Evolutionary conservation across 2,113 vertebrate genomes (phyloP).

Genomic region (Delphinus delphis): DNA sequence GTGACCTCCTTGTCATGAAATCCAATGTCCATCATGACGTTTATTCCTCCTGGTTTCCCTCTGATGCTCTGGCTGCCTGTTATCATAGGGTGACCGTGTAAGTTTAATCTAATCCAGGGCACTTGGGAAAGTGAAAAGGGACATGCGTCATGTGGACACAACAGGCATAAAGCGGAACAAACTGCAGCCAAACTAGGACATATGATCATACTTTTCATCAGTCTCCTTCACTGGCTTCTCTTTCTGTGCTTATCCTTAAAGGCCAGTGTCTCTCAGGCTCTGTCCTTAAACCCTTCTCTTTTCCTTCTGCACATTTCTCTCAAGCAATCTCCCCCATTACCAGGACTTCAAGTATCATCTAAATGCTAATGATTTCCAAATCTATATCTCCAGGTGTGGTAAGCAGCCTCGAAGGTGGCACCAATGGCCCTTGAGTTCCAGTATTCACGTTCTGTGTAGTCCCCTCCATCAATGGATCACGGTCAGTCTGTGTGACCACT

Average conservation of each 20-base stretch:
- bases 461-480: no score
- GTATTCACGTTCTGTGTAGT: not conserved
- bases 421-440: not conserved
- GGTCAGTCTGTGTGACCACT: not conserved
- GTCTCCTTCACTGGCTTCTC: not conserved
- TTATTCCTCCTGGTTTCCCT: not conserved
- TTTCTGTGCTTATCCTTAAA: not conserved
- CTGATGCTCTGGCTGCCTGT: not conserved
- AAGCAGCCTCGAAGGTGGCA: not conserved
- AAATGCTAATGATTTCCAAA: conserved; percentile 24
- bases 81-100: not conserved
- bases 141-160: not conserved
- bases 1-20: not conserved
- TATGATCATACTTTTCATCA: not conserved
- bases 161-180: not conserved
- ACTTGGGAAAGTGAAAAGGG: not conserved
- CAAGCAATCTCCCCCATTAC: not conserved
- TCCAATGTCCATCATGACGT: no score
- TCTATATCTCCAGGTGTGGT: not conserved
- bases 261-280: not conserved
- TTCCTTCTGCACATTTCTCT: not conserved
- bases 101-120: not conserved
- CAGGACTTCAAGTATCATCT: not conserved
- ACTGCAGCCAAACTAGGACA: not conserved
- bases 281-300: not conserved